Base-by-base conservation (phyloP, 2,888 invertebrate species). In the Electrophaes corylata region DNA sequence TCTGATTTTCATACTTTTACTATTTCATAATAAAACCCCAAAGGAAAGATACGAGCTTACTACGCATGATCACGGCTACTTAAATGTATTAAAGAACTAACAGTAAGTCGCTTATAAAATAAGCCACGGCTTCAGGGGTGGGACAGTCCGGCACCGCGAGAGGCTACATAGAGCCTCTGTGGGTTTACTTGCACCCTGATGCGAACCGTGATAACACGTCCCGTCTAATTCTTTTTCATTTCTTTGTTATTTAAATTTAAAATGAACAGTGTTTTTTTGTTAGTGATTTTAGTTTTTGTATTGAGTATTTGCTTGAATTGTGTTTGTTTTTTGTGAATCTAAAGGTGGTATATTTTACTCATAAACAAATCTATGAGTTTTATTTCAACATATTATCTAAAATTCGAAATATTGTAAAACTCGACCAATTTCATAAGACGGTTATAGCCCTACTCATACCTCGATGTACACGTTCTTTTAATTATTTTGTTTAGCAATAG, bases 121-220 rank as follows among this genome's bases (percentile, higher is more conserved):
- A 51, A 37, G 46, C 47, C 61, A 57, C 50, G 37, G 47, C 26
- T 31, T 31, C 19, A 41, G 54, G 59, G 51, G 60, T 56, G 44
- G 55, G 47, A 29, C 44, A 41, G 47, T 44, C 48, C n/a, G 20
- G 12, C 16, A 40, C 31, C 40, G 50, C 29, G 43, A 47, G 47
- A 51, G 62, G 60, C 53, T 46, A 18, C 39, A 39, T 48, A 60
- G 72, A 79, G 78, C 75, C 75, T 74, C 66, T 70, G 57, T 59
- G 62, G 66, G 65, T 72, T 75, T 89, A 89, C 73, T 91, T 81
- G 75, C 78, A 80, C 78, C 79, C 81, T 71, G 69, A 70, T 71
- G 65, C 67, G 75, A 71, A 75, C 70, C 67, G 83, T 59, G 81
- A 33, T 63, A 65, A 70, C 78, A 84, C 86, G 86, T 85, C 63